Conservation (phyloP, 1,140 invertebrate genomes). For the Gonatopus flavifemur region DNA sequence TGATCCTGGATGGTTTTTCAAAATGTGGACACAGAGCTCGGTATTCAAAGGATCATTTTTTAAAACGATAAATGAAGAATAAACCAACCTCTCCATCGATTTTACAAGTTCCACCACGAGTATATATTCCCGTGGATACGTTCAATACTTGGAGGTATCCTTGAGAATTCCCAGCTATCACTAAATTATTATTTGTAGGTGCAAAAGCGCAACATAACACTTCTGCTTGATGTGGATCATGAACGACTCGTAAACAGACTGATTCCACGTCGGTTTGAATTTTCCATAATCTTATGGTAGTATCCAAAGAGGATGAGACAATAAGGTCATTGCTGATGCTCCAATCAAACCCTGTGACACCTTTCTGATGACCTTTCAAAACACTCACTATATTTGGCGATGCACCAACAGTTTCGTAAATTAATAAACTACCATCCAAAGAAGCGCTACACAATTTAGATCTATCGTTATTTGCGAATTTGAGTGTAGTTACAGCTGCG, state of each 20-base stretch:
- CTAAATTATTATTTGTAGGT: constrained; percentile 86
- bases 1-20: too few species aligned
- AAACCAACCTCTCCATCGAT: constrained; percentile 69
- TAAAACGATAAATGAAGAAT: too few species aligned
- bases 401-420: constrained; percentile 69
- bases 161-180: constrained; percentile 77
- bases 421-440: constrained; percentile 76
- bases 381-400: constrained; percentile 73
- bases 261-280: constrained; percentile 43
- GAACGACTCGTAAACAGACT: constrained; percentile 67
- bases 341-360: constrained; percentile 83
- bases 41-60: too few species aligned
- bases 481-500: constrained; percentile 76
- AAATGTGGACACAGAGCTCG: too few species aligned
- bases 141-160: constrained; percentile 80
- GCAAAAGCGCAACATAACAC: constrained; percentile 80
- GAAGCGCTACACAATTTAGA: constrained; percentile 80
- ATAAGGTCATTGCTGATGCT: constrained; percentile 84
- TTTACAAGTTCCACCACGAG: constrained; percentile 72
- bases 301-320: constrained; percentile 76
- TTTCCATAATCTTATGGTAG: constrained; percentile 77
- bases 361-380: constrained; percentile 73
- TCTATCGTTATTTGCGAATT: constrained; percentile 87
- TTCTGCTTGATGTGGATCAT: constrained; percentile 66
- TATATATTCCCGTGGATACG: constrained; percentile 83